Evolutionary conservation across 30 jellyfish, hydroid and myxozoan species (phyloP), one percentile per base, ranked within the genome.

Genomic region (Phacellophora camtschatica): DNA sequence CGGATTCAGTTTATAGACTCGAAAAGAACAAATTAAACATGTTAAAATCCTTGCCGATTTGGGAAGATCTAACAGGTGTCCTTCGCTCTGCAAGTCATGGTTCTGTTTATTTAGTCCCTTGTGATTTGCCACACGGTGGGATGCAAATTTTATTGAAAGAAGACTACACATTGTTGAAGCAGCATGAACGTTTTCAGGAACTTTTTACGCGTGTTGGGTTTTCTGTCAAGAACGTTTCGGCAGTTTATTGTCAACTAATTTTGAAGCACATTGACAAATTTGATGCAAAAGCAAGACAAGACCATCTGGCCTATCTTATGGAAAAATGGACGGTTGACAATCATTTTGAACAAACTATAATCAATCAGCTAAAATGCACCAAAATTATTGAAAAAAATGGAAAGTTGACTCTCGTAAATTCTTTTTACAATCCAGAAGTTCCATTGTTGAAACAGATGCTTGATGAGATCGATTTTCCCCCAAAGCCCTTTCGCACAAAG

Each of bases 381-480:
- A 36, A 33, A 75, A 63, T 77, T 55, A 32, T 87, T 13, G 79
- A 74, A 55, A 75, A 15, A 8, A 36, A 43, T 27, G 96, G 93
- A 0, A 45, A 9, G 4, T 35, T 61, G 20, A 4, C 36, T 28
- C 28, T 5, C 37, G 75, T 77, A 35, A 32, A 43, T 6, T 56
- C 46, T 30, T 79, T 87, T 23, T 87, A 53, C 49, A 94, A 87
- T 30, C 89, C 96, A 16, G 74, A 42, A 15, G 62, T 64, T n/a
- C 25, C 15, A 4, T 16, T 87, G 1, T 77, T 87, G 24, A 35
- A 24, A 20, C 19, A 48, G 5, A 81, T 88, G 90, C 74, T 80
- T 0, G 53, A 6, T 3, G 81, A 68, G 33, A 5, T 25, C 5
- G 77, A 63, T 2, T 88, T 88, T 56, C 97, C 97, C 41, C 71